Conservation (phyloP, 2,797 vertebrate genomes). For the Brachyalestes nurse region DNA sequence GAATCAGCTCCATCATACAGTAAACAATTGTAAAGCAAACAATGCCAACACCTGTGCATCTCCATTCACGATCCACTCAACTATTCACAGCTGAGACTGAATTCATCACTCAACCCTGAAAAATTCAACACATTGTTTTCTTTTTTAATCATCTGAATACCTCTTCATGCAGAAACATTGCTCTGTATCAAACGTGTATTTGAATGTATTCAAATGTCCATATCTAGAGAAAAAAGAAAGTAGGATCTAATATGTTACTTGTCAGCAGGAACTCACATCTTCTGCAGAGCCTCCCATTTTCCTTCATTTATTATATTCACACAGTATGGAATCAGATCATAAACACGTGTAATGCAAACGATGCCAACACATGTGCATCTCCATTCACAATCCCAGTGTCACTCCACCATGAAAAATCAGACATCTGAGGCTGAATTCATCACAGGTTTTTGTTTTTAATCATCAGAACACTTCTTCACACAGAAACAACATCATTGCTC, state of each 20-base stretch:
- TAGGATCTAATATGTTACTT: too few relatives aligned
- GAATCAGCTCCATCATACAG: neutral
- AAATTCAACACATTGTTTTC: neutral
- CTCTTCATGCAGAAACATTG: neutral
- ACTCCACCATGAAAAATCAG: neutral
- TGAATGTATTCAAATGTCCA: too few relatives aligned
- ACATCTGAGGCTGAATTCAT: neutral
- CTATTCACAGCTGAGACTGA: neutral
- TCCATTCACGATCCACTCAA: neutral
- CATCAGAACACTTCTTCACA: neutral
- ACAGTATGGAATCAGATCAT: conserved; percentile 41
- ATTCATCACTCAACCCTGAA: neutral
- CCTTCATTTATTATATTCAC: neutral
- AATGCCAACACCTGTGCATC: neutral
- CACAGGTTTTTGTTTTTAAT: neutral
- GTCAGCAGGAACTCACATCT: too few relatives aligned
- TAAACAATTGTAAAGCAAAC: neutral
- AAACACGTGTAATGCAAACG: neutral
- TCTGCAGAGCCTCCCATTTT: too few relatives aligned
- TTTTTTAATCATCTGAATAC: conserved; percentile 10
- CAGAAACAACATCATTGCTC: neutral
- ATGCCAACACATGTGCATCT: neutral
- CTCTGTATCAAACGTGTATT: neutral
- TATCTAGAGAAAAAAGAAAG: neutral
- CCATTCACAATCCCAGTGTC: neutral